Evolutionary conservation across 2,113 vertebrate genomes (phyloP).

Genomic region (Mormyrus lacerda): DNA sequence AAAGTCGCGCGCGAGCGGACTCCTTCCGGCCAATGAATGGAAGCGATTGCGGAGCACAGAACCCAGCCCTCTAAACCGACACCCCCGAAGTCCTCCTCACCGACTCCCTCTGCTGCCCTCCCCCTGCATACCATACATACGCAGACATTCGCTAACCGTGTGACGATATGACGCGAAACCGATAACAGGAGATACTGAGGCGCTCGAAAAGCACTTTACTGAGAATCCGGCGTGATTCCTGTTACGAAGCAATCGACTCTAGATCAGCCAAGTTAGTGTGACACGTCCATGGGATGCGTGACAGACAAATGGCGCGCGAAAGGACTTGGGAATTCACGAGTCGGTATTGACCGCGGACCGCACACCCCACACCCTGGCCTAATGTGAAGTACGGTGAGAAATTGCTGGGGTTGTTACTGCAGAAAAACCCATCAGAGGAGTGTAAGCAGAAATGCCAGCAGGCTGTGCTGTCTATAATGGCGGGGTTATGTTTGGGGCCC

Average conservation of each 20-base stretch:
- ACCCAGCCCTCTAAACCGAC: neutral
- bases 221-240: neutral
- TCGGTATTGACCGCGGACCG: neutral
- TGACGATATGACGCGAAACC: neutral
- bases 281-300: neutral
- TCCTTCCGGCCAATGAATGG: slow-evolving; percentile 67
- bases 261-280: neutral
- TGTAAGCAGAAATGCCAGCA: neutral
- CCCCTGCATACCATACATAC: neutral
- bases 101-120: neutral
- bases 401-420: neutral
- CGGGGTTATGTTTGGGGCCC: neutral
- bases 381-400: slow-evolving; percentile 6
- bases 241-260: neutral
- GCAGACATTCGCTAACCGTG: neutral
- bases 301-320: no score
- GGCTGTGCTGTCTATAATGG: neutral
- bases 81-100: neutral
- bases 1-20: slow-evolving; percentile 79
- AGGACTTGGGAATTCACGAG: neutral
- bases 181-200: neutral
- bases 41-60: neutral
- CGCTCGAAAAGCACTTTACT: neutral
- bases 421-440: neutral
- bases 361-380: neutral